A percentile compares a stretch with the other conserved stretches of the same genome.
These are phyloP conservation scores for Drosophila cracens DNA, from an alignment of 2,888 invertebrate species.

Conservation along the genomic window DNA sequence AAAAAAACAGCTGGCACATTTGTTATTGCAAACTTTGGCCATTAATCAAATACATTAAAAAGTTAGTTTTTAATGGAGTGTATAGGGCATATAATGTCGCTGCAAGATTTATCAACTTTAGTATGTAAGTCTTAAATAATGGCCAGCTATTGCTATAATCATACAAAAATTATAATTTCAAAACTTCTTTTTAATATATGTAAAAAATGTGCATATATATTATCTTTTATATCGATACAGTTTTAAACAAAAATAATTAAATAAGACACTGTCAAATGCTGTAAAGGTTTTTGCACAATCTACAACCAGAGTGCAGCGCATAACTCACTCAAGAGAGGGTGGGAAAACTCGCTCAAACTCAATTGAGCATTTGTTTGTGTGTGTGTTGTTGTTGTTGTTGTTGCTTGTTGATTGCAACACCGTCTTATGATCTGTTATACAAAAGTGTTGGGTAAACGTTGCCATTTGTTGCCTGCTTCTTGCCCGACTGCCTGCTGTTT, in stretches of 20 bases:
- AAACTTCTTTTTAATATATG: not conserved
- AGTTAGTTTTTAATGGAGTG: not conserved
- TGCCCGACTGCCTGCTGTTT: not conserved
- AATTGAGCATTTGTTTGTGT: slow-evolving; percentile 38
- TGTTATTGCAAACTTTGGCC: not conserved
- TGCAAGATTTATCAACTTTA: not conserved
- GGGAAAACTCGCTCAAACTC: slow-evolving; percentile 62
- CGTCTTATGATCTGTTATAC: slow-evolving; percentile 22
- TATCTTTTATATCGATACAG: not conserved
- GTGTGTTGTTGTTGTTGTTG: slow-evolving; percentile 9
- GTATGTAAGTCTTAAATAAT: not conserved
- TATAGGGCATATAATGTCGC: not conserved
- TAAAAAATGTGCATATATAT: not conserved
- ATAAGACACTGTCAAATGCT: not conserved
- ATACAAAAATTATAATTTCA: not conserved
- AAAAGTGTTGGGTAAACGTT: slow-evolving; percentile 69
- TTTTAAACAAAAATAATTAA: not conserved
- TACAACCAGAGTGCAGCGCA: slow-evolving; percentile 36
- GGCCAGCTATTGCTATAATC: not conserved
- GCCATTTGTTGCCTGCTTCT: slow-evolving; percentile 63
- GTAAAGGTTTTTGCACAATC: not conserved
- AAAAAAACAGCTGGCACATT: slow-evolving; percentile 18
- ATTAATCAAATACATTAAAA: not conserved
- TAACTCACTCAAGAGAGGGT: slow-evolving; percentile 62
- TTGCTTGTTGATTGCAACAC: slow-evolving; percentile 58